A percentile compares a stretch with the other conserved stretches of the same genome.
Evolutionary conservation across 2,113 vertebrate genomes (phyloP).

Genomic region (Macquaria australasica): DNA sequence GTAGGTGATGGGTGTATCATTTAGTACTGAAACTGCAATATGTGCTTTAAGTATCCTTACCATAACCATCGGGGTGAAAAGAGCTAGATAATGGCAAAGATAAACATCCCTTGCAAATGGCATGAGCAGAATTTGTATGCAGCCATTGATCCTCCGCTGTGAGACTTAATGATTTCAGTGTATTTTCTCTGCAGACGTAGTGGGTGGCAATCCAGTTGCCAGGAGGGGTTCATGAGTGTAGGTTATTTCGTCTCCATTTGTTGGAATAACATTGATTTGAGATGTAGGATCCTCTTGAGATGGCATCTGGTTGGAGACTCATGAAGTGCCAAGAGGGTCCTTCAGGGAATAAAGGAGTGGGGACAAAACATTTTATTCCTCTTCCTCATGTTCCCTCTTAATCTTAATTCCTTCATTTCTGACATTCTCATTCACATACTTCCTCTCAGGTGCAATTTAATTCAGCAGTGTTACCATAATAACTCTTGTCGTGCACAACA

Average conservation of each 20-base stretch:
- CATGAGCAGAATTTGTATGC: slow-evolving; percentile 47
- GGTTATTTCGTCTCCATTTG: slow-evolving; percentile 69
- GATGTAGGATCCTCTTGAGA: slow-evolving; percentile 63
- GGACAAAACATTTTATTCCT: slow-evolving; percentile 55
- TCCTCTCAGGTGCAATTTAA: slow-evolving; percentile 78
- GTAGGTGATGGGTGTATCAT: slow-evolving; percentile 18
- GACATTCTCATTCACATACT: slow-evolving; percentile 55
- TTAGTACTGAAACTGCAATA: slow-evolving; percentile 10
- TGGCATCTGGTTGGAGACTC: slow-evolving; percentile 55
- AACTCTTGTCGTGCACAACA: slow-evolving; percentile 74
- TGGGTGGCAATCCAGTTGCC: slow-evolving; percentile 57
- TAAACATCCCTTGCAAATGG: slow-evolving; percentile 40
- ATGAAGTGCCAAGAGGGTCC: slow-evolving; percentile 49
- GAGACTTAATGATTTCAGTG: slow-evolving; percentile 65
- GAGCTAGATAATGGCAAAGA: slow-evolving; percentile 27
- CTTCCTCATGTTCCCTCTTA: slow-evolving; percentile 39
- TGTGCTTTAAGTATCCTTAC: slow-evolving; percentile 6
- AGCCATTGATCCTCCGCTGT: slow-evolving; percentile 58
- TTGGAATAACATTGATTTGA: slow-evolving; percentile 74
- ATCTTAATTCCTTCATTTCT: slow-evolving; percentile 25
- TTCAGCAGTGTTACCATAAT: slow-evolving; percentile 78
- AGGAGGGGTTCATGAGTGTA: slow-evolving; percentile 63
- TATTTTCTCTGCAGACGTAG: slow-evolving; percentile 46
- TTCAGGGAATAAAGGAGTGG: slow-evolving; percentile 47
- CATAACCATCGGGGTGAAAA: slow-evolving; percentile 20